A percentile compares a stretch with the other conserved stretches of the same genome.
phyloP scores from a whole-genome alignment of 92 coral and sea anemone genomes.

The Diadumene lineata region DNA sequence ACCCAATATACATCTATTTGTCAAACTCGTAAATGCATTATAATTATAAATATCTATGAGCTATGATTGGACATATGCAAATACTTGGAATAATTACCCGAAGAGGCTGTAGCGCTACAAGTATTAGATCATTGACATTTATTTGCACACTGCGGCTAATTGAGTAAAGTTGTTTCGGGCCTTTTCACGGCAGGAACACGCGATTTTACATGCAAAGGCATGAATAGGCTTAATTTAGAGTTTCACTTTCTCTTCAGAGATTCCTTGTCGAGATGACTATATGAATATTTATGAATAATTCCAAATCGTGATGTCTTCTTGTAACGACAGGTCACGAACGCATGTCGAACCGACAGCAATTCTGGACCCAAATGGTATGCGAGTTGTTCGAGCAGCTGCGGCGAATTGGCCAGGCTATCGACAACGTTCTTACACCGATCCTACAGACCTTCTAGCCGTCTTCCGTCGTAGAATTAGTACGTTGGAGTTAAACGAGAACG shows the following conservation, averaged over 20 bases:
- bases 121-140: not conserved
- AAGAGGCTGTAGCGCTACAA: not conserved
- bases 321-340: slow-evolving; percentile 19
- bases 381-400: slow-evolving; percentile 17
- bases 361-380: slow-evolving; percentile 29
- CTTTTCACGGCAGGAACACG: too few relatives aligned
- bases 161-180: too few relatives aligned
- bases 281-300: too few relatives aligned
- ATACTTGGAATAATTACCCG: not conserved
- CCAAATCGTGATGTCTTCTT: not conserved
- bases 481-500: slow-evolving; percentile 10
- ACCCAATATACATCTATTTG: not conserved
- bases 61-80: not conserved
- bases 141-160: not conserved
- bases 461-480: slow-evolving; percentile 47
- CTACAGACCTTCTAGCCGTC: slow-evolving; percentile 59
- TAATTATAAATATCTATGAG: not conserved
- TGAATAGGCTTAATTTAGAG: too few relatives aligned
- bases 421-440: slow-evolving; percentile 61
- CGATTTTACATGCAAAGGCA: too few relatives aligned
- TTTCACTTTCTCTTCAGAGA: too few relatives aligned
- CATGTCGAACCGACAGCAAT: not conserved
- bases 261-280: too few relatives aligned
- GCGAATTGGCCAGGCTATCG: slow-evolving; percentile 9
- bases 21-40: not conserved